Base-by-base conservation (phyloP, 35 echinoderm and acorn worm species). In the Apostichopus californicus region DNA sequence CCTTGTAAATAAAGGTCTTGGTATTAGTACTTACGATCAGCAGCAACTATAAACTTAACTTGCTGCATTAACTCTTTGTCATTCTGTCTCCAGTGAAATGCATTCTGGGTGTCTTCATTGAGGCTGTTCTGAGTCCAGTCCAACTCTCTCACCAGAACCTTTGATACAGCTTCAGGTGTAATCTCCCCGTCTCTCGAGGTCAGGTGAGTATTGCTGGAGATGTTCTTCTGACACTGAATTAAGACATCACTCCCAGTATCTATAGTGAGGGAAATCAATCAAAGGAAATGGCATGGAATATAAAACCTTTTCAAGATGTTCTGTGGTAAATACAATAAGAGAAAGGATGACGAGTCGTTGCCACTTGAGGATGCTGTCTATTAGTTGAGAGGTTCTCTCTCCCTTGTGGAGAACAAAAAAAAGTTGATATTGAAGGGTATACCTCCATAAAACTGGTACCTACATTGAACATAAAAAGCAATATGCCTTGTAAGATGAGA, bases 1-100 rank as follows among this genome's bases (percentile, higher is more conserved):
- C 34, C 34, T 46, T 46, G 34, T 4, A 46, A 61, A 8, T 61
- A 12, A 61, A 61, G 4, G 8, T 9, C 58, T 61, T 61, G 4
- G 34, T 46, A 1, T 54, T 53, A 1, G 12, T 54, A 85, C 55
- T 85, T 59, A 85, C 81, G 57, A 85, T 85, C 81, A 58, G 81
- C 81, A 85, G 81, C 81, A 21, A 85, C 58, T 8, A 85, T 85
- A 23, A 58, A 56, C 18, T 24, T 85, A 7, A 85, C 81, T 85
- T 85, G 28, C 11, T 22, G 28, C 10, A 85, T 11, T 15, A 85
- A 5, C 55, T 58, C 7, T 59, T 58, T 58, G 81, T 85, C 81
- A 15, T 58, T 59, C 21, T 85, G 1, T 85, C 81, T 85, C 81
- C 81, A 85, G 55, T 85, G 81, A 85, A 85, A 85, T 85, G 55